Percentiles rank a stretch among this genome's conserved stretches.
These are phyloP conservation scores for Eurytoma californica DNA, from an alignment of 2,888 invertebrate genomes.

Conservation along the genomic window DNA sequence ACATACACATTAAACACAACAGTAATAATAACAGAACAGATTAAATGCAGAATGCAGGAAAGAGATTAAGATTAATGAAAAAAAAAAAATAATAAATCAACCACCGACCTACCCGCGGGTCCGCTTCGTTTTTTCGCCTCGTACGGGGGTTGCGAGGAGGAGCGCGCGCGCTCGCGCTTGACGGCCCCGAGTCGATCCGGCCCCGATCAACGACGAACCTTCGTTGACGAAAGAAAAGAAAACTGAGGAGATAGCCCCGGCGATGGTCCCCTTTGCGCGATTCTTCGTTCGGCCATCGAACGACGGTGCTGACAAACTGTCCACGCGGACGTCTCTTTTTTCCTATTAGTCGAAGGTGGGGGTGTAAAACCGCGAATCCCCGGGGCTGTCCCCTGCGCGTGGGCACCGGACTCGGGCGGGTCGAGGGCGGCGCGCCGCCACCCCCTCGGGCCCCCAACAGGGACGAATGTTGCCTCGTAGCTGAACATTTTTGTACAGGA, in stretches of 20 bases:
- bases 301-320: slow-evolving; percentile 48
- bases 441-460: slow-evolving; percentile 48
- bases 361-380: background rate
- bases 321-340: slow-evolving; percentile 28
- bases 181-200: slow-evolving; percentile 14
- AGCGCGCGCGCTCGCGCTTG: slow-evolving; percentile 4
- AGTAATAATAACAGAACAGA: slow-evolving; percentile 63
- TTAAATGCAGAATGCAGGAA: slow-evolving; percentile 59
- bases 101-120: slow-evolving; percentile 75
- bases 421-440: slow-evolving; percentile 5
- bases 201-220: background rate
- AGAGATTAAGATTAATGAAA: slow-evolving; percentile 61
- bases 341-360: slow-evolving; percentile 35
- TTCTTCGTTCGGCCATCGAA: slow-evolving; percentile 53
- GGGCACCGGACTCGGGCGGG: background rate
- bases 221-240: background rate
- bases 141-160: slow-evolving; percentile 59
- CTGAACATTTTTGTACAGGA: slow-evolving; percentile 74
- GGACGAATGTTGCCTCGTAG: slow-evolving; percentile 67
- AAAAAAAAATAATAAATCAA: slow-evolving; percentile 62
- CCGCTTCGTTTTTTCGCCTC: slow-evolving; percentile 73
- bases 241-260: slow-evolving; percentile 10
- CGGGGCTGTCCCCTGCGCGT: slow-evolving; percentile 9
- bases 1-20: slow-evolving; percentile 59
- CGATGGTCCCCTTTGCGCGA: slow-evolving; percentile 17